These are phyloP conservation scores for Pristionchus entomophagus DNA, from an alignment of 2,888 invertebrate genomes.

Conservation along the genomic window DNA sequence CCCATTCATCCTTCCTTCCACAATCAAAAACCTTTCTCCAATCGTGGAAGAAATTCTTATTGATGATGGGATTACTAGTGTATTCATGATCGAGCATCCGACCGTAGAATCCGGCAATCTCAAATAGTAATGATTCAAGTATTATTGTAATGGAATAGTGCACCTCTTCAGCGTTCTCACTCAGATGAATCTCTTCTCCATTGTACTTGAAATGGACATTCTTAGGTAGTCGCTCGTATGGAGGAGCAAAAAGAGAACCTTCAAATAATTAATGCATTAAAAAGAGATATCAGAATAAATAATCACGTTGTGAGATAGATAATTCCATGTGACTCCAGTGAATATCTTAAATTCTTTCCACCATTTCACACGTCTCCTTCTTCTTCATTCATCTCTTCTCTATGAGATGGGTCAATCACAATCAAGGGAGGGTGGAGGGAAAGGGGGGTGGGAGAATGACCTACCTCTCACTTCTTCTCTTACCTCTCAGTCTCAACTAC, in stretches of 20 bases:
- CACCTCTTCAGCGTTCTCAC: slow-evolving; percentile 68
- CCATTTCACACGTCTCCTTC: slow-evolving; percentile 76
- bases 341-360: slow-evolving; percentile 97
- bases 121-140: too few relatives aligned
- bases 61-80: slow-evolving; percentile 93
- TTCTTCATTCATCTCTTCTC: slow-evolving; percentile 64
- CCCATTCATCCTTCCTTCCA: background rate
- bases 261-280: background rate
- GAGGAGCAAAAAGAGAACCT: slow-evolving; percentile 96
- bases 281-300: background rate
- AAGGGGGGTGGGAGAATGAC: too few relatives aligned
- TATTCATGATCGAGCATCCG: slow-evolving; percentile 99
- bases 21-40: slow-evolving; percentile 85
- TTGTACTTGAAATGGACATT: slow-evolving; percentile 93
- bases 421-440: too few relatives aligned
- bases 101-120: slow-evolving; percentile 85
- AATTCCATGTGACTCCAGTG: slow-evolving; percentile 96
- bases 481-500: slow-evolving; percentile 29
- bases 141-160: too few relatives aligned
- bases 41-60: slow-evolving; percentile 96
- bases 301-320: slow-evolving; percentile 87
- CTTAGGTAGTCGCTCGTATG: slow-evolving; percentile 90
- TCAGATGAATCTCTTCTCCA: slow-evolving; percentile 79
- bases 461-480: background rate
- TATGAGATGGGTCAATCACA: slow-evolving; percentile 60